Conservation (phyloP, 2,888 invertebrate species). For the Torymus auratus region DNA sequence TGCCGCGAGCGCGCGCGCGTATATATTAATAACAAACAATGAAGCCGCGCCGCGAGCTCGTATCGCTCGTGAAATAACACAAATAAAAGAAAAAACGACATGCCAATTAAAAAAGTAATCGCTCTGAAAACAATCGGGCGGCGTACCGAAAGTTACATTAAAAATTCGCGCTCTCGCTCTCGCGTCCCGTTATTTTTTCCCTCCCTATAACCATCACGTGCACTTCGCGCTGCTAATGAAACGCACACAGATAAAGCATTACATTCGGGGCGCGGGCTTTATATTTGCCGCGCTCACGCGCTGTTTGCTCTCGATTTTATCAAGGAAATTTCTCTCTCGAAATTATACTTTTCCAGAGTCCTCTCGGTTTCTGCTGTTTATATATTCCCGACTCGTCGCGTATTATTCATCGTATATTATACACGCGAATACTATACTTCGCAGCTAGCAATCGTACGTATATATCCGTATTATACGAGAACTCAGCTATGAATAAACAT, state of each 20-base stretch:
- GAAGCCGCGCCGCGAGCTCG: too few species aligned
- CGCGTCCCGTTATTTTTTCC: too few species aligned
- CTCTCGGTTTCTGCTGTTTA: neutral
- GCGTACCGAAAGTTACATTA: too few species aligned
- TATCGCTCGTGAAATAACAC: too few species aligned
- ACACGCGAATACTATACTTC: too few species aligned
- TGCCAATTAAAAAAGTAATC: too few species aligned
- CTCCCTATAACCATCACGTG: too few species aligned
- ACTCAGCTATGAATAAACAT: slow-evolving; percentile 44
- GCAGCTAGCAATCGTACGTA: slow-evolving; percentile 21
- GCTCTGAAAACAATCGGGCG: too few species aligned
- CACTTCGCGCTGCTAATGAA: slow-evolving; percentile 39
- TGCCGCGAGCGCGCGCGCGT: too few species aligned
- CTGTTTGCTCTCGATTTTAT: slow-evolving; percentile 49
- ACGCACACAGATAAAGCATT: slow-evolving; percentile 39
- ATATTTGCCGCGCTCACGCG: slow-evolving; percentile 28
- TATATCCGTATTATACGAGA: slow-evolving; percentile 24
- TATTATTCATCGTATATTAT: slow-evolving; percentile 36
- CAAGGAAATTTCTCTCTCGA: slow-evolving; percentile 47
- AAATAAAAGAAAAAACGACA: too few species aligned
- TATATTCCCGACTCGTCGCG: slow-evolving; percentile 1
- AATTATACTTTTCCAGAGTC: slow-evolving; percentile 43
- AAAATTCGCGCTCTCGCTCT: too few species aligned
- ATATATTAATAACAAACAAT: too few species aligned
- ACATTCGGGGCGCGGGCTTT: slow-evolving; percentile 11